phyloP scores from a whole-genome alignment of 2,888 invertebrate species.

The Osmoderma eremita region DNA sequence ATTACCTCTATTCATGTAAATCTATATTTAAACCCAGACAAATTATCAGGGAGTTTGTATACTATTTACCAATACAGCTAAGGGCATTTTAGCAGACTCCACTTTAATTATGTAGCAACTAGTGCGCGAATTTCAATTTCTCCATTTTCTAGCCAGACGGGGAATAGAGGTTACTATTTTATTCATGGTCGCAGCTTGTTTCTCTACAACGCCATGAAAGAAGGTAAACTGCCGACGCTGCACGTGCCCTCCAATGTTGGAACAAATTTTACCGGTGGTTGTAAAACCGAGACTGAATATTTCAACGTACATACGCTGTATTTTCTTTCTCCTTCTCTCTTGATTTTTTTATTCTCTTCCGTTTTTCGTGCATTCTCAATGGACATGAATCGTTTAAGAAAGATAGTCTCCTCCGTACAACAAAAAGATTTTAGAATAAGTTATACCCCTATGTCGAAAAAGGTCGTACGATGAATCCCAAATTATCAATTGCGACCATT shows the following conservation, averaged over 20 bases:
- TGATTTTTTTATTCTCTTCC: constrained; percentile 19
- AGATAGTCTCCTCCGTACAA: not conserved
- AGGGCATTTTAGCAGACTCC: not conserved
- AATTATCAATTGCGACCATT: constrained; percentile 7
- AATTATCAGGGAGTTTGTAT: no score
- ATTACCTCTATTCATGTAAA: no score
- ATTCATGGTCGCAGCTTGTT: constrained; percentile 32
- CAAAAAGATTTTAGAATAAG: constrained; percentile 6
- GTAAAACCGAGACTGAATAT: constrained; percentile 35
- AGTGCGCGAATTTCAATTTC: constrained; percentile 20
- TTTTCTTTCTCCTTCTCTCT: constrained; percentile 3
- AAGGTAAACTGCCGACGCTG: constrained; percentile 30
- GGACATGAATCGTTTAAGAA: constrained; percentile 25
- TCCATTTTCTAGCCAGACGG: not conserved
- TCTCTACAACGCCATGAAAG: constrained; percentile 18
- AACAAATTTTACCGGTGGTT: constrained; percentile 29
- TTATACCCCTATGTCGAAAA: constrained; percentile 5
- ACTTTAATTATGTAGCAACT: constrained; percentile 3
- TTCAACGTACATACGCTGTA: constrained; percentile 21
- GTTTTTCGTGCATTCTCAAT: constrained; percentile 20
- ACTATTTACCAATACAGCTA: no score
- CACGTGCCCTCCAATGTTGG: constrained; percentile 19
- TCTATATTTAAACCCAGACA: no score
- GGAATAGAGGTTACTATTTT: constrained; percentile 6
- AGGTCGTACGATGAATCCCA: constrained; percentile 1